phyloP scores from a whole-genome alignment of 2,113 vertebrate genomes.

The Tenebrosternarchus preto region DNA sequence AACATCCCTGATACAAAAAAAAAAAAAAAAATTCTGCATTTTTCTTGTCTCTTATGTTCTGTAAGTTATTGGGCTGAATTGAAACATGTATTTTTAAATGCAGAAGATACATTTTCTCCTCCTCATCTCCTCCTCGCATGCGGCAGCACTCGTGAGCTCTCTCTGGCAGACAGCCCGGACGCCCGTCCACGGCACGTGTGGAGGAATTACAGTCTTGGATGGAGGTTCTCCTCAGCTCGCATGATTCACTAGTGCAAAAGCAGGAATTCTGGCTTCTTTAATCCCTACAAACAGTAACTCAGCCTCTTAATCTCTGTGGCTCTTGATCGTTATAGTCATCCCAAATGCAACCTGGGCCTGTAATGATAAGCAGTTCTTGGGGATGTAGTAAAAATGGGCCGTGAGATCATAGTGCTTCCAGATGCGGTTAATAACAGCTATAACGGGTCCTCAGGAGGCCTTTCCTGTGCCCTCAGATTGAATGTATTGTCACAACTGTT shows the following conservation, averaged over 20 bases:
- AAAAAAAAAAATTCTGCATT: too few species aligned
- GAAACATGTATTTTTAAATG: too few species aligned
- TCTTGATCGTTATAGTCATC: not conserved
- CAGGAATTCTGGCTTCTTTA: not conserved
- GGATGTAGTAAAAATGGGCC: not conserved
- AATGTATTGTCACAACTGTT: slow-evolving; percentile 20
- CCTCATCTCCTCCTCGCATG: too few species aligned
- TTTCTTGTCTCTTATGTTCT: not conserved
- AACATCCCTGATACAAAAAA: not conserved
- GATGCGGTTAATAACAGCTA: too few species aligned
- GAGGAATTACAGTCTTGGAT: too few species aligned
- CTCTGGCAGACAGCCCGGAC: too few species aligned
- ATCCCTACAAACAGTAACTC: not conserved
- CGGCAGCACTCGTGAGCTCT: too few species aligned
- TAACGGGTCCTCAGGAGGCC: not conserved
- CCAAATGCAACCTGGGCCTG: not conserved
- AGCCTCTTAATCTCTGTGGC: not conserved
- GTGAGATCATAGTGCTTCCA: not conserved
- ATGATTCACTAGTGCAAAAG: not conserved
- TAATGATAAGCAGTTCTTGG: not conserved
- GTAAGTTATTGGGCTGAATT: not conserved
- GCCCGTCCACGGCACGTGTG: not conserved
- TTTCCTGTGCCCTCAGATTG: not conserved
- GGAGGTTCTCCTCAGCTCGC: not conserved
- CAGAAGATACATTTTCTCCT: too few species aligned